phyloP scores from a whole-genome alignment of 1,140 invertebrate genomes.

The Drosophila tsacasi region DNA sequence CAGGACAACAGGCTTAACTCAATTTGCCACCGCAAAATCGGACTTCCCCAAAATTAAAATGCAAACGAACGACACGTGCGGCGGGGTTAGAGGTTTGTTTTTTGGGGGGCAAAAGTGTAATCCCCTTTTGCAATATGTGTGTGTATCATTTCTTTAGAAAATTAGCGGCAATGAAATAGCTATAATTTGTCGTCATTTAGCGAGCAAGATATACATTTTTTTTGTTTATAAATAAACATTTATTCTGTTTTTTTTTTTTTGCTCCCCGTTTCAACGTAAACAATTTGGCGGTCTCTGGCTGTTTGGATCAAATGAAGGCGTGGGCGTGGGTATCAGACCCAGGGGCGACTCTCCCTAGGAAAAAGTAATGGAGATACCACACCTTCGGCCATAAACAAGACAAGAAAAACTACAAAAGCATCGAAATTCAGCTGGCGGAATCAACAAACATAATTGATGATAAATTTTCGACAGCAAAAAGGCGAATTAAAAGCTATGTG shows the following conservation, averaged over 20 bases:
- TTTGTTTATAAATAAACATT: conserved; percentile 72
- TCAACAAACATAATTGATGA: conserved; percentile 63
- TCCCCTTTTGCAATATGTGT: neutral
- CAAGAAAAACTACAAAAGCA: conserved; percentile 34
- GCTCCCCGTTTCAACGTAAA: conserved; percentile 24
- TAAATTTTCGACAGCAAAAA: conserved; percentile 47
- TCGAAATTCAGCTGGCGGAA: conserved; percentile 30
- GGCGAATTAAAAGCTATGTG: conserved; percentile 40
- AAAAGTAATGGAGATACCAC: conserved; percentile 45
- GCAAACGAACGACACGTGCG: conserved; percentile 39
- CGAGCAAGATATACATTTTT: conserved; percentile 36
- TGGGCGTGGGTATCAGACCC: conserved; percentile 59
- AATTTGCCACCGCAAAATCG: conserved; percentile 52
- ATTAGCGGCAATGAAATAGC: conserved; percentile 53
- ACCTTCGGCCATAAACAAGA: conserved; percentile 53
- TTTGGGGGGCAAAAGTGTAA: neutral
- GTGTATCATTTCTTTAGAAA: conserved; percentile 46
- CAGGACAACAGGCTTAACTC: conserved; percentile 50
- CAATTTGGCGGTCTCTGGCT: conserved; percentile 36
- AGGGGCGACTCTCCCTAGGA: conserved; percentile 42
- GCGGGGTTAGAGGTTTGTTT: conserved; percentile 4
- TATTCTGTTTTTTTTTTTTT: conserved; percentile 24
- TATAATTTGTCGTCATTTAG: conserved; percentile 73
- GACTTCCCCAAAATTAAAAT: conserved; percentile 56
- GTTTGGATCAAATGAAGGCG: conserved; percentile 40